Evolutionary conservation across 2,797 vertebrate species (phyloP).

Genomic region (Antrozous pallidus): DNA sequence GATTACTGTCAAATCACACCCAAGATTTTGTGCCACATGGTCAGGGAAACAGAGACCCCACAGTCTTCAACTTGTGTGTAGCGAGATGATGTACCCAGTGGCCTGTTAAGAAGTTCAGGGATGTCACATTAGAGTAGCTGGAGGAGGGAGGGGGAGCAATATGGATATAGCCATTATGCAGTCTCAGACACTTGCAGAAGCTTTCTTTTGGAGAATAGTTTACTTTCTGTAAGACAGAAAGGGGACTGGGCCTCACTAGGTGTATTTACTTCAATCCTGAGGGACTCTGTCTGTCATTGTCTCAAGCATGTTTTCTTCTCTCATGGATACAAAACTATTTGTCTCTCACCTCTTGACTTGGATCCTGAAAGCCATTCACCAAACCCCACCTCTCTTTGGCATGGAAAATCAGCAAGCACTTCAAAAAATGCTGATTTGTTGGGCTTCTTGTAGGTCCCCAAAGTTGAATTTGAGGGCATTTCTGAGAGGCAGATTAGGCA

Average conservation of each 20-base stretch:
- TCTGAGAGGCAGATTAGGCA: too few relatives aligned
- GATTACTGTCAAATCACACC: background rate
- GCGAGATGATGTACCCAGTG: accelerated
- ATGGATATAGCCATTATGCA: accelerated
- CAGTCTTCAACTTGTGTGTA: accelerated
- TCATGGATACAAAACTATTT: background rate
- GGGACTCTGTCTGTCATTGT: background rate
- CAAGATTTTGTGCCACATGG: accelerated
- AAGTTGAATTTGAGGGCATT: background rate
- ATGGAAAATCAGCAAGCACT: background rate
- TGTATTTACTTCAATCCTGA: background rate
- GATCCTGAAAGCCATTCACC: background rate
- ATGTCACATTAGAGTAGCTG: background rate
- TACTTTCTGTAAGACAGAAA: background rate
- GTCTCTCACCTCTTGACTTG: accelerated
- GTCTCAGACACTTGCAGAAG: background rate
- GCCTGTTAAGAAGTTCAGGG: background rate
- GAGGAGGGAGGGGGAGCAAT: background rate
- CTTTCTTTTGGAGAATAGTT: background rate
- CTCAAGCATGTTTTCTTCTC: background rate
- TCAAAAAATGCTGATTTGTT: background rate
- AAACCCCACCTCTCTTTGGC: accelerated
- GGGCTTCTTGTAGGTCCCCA: accelerated
- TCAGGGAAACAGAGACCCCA: accelerated
- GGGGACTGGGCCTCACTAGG: too few relatives aligned